Base-by-base conservation (phyloP, 2,113 vertebrate species). In the Scomber japonicus region DNA sequence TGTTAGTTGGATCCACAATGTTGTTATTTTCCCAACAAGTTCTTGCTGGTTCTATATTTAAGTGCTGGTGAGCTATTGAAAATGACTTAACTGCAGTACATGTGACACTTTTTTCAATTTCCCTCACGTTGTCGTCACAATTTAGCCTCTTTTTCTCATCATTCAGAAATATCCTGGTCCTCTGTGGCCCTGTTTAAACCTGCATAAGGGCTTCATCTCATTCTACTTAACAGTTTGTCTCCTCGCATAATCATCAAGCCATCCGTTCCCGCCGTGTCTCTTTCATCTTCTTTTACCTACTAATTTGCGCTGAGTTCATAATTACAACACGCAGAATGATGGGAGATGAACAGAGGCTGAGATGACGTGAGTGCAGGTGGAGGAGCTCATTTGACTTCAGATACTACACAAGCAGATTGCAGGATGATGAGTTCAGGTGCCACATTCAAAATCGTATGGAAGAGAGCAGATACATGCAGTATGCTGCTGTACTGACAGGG, bases 301-400 rank as follows among this genome's bases (percentile, higher is more conserved):
- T 75, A 46, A 76, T 79, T 76, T 79, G 24, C 44, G 21, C 16
- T 31, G 64, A 84, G 71, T 56, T 87, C 69, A 81, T 75, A 71
- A 81, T 78, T 70, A 83, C 69, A 57, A 31, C 35, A 49, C 11
- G 54, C 66, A 24, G 71, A 63, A 21, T 65, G 46, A 68, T 14
- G 65, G 44, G 48, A 67, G 57, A 54, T 35, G 64, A 79, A 62
- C 54, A 16, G 50, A 59, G 75, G 75, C 31, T 48, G 81, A 12
- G 50, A 40, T 66, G 54, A 71, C 77, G 2, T 19, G 30, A 65
- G 73, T 67, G 81, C 9, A 72, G 50, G 64, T 61, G 49, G 54
- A 75, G 17, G 45, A 59, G 57, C 40, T 73, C 40, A 61, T 68
- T 62, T 68, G n/a, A 61, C 51, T 35, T 10, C 19, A 27, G 45